These are phyloP conservation scores for Antheraea assamensis DNA, from an alignment of 2,888 invertebrate genomes.

Conservation along the genomic window DNA sequence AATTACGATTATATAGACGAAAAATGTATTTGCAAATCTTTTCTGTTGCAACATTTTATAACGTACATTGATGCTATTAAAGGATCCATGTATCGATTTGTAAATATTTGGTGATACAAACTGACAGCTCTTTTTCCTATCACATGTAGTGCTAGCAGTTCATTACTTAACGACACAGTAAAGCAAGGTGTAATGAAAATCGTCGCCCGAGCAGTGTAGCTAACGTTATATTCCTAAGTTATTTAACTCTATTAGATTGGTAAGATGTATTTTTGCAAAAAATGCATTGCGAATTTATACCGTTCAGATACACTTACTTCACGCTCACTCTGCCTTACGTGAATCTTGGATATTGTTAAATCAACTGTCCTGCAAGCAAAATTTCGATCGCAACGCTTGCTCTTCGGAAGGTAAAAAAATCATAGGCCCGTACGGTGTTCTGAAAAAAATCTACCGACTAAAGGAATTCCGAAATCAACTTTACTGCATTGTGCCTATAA, in stretches of 20 bases:
- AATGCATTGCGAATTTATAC: background rate
- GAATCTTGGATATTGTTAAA: background rate
- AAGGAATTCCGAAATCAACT: background rate
- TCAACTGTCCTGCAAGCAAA: background rate
- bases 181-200: background rate
- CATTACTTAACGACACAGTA: constrained; percentile 7
- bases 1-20: background rate
- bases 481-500: background rate
- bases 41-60: background rate
- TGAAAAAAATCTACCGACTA: background rate
- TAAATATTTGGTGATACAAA: background rate
- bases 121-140: background rate
- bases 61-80: background rate
- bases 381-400: background rate
- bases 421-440: background rate
- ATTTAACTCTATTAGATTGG: background rate
- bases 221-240: background rate
- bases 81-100: background rate
- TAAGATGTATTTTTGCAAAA: background rate
- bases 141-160: background rate
- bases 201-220: background rate
- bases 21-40: background rate
- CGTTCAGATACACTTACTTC: background rate
- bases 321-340: background rate
- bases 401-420: background rate